phyloP scores from a whole-genome alignment of 2,113 vertebrate species.

The Butorides virescens region DNA sequence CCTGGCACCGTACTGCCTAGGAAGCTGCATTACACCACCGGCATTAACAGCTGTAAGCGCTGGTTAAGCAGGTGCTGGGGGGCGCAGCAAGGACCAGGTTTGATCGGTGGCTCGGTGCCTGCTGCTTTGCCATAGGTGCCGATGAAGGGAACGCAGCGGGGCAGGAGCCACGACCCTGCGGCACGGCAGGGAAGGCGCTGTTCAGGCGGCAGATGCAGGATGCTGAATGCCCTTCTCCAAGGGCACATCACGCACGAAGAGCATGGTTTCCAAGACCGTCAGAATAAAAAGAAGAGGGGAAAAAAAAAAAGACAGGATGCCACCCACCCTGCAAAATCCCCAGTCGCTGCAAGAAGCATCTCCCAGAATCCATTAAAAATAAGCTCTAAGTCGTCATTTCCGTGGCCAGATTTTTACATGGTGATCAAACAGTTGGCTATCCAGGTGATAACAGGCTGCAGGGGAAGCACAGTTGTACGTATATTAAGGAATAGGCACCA shows the following conservation, averaged over 20 bases:
- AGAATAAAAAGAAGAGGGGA: not conserved
- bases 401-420: slow-evolving; percentile 17
- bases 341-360: not conserved
- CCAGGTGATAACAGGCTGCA: not conserved
- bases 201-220: slow-evolving; percentile 48
- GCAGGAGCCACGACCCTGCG: not conserved
- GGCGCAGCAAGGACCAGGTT: not conserved
- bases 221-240: slow-evolving; percentile 55
- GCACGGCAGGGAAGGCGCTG: not conserved
- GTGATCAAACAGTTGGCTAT: not conserved
- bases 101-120: not conserved
- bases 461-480: not conserved
- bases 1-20: not conserved
- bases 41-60: not conserved
- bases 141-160: not conserved
- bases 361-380: slow-evolving; percentile 55
- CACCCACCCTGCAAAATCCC: slow-evolving; percentile 48
- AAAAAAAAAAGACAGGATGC: slow-evolving; percentile 34
- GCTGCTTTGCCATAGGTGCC: slow-evolving; percentile 25
- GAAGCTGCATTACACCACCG: not conserved
- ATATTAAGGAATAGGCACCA: not conserved
- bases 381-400: slow-evolving; percentile 22
- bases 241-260: not conserved
- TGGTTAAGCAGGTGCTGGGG: not conserved
- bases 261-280: slow-evolving; percentile 29